phyloP scores from a whole-genome alignment of 2,113 vertebrate genomes.

The Megaptera novaeangliae region DNA sequence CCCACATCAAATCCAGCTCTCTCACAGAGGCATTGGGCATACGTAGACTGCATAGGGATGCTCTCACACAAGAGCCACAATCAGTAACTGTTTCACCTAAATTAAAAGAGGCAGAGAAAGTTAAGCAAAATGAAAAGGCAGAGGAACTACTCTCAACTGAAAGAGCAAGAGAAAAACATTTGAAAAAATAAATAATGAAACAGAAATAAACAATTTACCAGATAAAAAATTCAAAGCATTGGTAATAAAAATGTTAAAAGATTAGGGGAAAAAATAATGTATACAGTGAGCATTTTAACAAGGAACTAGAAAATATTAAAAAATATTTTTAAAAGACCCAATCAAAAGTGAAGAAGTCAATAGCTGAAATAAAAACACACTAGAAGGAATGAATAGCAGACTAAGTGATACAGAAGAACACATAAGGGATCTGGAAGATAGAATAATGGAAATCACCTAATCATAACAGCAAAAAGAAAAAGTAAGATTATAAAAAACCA shows the following conservation, averaged over 20 bases:
- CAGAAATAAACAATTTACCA: background rate
- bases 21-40: background rate
- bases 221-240: background rate
- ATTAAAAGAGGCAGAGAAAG: background rate
- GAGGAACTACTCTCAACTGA: background rate
- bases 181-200: background rate
- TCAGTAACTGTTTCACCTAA: background rate
- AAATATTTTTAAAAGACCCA: too few relatives aligned
- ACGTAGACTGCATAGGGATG: background rate
- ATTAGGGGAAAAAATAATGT: background rate
- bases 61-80: background rate
- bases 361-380: too few relatives aligned
- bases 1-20: background rate
- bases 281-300: background rate
- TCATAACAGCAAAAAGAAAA: background rate
- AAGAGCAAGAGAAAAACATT: background rate
- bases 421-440: background rate
- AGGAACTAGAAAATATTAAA: background rate
- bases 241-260: background rate
- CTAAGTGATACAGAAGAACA: background rate
- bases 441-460: background rate
- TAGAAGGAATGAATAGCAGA: background rate
- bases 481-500: background rate
- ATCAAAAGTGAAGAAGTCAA: too few relatives aligned
- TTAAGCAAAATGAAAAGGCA: background rate